Conservation (phyloP, 2,797 vertebrate genomes). For the Mormyrops attenuatus region DNA sequence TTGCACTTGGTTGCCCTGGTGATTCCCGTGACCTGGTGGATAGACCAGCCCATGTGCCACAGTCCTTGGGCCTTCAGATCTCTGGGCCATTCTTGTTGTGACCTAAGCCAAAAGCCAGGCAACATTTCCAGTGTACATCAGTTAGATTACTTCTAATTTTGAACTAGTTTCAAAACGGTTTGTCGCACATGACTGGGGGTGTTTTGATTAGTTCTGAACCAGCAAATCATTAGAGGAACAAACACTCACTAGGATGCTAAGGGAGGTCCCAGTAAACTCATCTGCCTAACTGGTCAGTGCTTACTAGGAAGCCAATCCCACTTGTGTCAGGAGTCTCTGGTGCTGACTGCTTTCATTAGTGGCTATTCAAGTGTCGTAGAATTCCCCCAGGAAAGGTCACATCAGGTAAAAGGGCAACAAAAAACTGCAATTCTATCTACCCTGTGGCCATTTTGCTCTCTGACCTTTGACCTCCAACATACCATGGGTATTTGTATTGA, state of each 20-base stretch:
- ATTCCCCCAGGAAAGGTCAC: slow-evolving; percentile 30
- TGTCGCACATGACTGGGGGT: not conserved
- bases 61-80: not conserved
- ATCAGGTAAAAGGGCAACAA: slow-evolving; percentile 19
- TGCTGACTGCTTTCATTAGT: slow-evolving; percentile 44
- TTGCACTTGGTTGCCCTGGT: not conserved
- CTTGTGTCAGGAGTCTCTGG: slow-evolving; percentile 37
- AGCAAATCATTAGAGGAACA: not conserved
- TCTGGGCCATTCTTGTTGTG: not conserved
- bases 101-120: not conserved
- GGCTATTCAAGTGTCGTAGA: slow-evolving; percentile 38
- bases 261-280: not conserved
- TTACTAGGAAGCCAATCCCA: not conserved
- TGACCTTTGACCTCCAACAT: slow-evolving; percentile 42
- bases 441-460: slow-evolving; percentile 38
- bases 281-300: not conserved
- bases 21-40: not conserved
- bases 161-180: not conserved
- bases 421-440: slow-evolving; percentile 45
- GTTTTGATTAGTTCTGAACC: not conserved
- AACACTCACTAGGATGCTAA: not conserved
- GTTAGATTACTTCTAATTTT: not conserved
- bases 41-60: not conserved
- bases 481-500: slow-evolving; percentile 38
- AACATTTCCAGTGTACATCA: not conserved